A percentile compares a stretch with the other conserved stretches of the same genome.
Conservation (phyloP, 2,888 invertebrate species). For the Apamea crenata region DNA sequence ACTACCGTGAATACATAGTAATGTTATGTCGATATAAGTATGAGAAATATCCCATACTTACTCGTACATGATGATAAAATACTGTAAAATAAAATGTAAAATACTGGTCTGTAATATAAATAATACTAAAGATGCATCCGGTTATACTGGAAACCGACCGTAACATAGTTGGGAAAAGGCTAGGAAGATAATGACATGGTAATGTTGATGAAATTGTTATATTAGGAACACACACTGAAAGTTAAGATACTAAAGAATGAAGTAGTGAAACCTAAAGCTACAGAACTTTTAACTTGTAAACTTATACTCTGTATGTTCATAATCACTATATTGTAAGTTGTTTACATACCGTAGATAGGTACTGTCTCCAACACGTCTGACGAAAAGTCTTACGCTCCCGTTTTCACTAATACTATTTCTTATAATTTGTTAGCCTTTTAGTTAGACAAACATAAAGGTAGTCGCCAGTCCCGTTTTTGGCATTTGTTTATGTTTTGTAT, state of each 20-base stretch:
- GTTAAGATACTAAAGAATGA: neutral
- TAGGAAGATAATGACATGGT: no score
- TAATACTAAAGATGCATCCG: no score
- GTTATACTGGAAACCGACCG: no score
- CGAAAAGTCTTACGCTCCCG: neutral
- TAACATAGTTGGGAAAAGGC: no score
- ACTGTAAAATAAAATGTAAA: no score
- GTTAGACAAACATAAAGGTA: neutral
- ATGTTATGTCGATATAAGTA: constrained; percentile 7
- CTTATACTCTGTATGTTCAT: neutral
- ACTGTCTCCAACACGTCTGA: neutral
- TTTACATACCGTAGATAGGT: neutral
- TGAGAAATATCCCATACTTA: neutral
- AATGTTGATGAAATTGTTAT: neutral
- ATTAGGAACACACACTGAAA: neutral
- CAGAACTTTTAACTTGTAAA: neutral
- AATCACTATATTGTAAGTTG: neutral
- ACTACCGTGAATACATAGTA: constrained; percentile 39
- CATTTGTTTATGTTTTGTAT: no score
- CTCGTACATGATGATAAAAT: no score
- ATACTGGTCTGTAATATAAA: no score
- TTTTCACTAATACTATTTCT: neutral
- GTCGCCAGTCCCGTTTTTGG: no score
- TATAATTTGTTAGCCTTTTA: neutral
- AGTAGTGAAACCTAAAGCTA: neutral